Evolutionary conservation across 2,797 vertebrate species (phyloP).

Genomic region (Mormyrops attenuatus): DNA sequence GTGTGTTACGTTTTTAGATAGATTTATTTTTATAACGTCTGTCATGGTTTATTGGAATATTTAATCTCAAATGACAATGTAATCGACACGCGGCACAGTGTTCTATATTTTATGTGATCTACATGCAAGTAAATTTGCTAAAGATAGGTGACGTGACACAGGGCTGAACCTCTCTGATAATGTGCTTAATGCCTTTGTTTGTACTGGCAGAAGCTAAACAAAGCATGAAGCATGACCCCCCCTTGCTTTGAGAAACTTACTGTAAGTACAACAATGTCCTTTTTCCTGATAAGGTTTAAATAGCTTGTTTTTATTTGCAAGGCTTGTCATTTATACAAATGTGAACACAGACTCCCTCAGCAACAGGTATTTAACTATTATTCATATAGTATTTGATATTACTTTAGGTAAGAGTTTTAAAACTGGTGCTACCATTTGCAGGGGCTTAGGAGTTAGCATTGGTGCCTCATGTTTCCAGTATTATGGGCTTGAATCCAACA

Average conservation of each 20-base stretch:
- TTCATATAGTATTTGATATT: neutral
- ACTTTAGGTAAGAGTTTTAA: neutral
- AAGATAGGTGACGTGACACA: neutral
- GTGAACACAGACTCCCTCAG: neutral
- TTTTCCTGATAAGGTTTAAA: conserved; percentile 1
- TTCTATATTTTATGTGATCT: neutral
- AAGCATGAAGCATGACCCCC: neutral
- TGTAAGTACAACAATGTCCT: neutral
- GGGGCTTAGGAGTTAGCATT: neutral
- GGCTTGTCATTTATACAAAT: neutral
- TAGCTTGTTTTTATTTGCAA: neutral
- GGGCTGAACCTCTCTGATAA: conserved; percentile 4
- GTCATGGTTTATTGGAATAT: neutral
- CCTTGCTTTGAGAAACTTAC: neutral
- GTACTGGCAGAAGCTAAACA: conserved; percentile 1
- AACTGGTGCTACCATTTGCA: neutral
- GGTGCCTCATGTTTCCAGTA: neutral
- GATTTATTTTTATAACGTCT: neutral
- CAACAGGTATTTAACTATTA: neutral
- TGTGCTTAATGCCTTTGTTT: neutral
- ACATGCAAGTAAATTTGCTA: conserved; percentile 1
- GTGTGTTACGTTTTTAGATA: neutral
- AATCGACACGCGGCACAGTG: neutral
- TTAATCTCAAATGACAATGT: neutral
- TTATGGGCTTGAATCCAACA: neutral